Evolutionary conservation across 2,797 vertebrate species (phyloP).

Genomic region (Enteromius viviparus): DNA sequence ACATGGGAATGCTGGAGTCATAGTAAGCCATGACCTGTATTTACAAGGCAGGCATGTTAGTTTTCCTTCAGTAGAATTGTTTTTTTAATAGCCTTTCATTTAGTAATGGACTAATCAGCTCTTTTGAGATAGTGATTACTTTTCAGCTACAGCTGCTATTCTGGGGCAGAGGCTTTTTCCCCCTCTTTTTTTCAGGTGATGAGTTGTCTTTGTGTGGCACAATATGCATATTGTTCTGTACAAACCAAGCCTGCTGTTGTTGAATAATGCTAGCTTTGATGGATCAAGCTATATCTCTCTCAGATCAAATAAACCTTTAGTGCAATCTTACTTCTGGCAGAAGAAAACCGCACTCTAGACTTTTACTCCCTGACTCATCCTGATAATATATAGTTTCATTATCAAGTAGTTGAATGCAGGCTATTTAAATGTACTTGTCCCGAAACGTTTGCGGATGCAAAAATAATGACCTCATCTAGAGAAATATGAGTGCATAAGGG

Average conservation of each 20-base stretch:
- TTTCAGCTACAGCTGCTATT: slow-evolving; percentile 1
- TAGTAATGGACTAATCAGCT: slow-evolving; percentile 2
- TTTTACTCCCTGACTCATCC: slow-evolving; percentile 38
- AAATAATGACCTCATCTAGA: slow-evolving; percentile 20
- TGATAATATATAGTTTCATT: slow-evolving; percentile 24
- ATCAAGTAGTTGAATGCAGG: slow-evolving; percentile 29
- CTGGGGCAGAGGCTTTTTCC: neutral
- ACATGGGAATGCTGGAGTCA: neutral
- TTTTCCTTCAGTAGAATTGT: slow-evolving; percentile 22
- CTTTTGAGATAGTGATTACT: slow-evolving; percentile 22
- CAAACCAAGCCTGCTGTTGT: slow-evolving; percentile 5
- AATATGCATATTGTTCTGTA: slow-evolving; percentile 28
- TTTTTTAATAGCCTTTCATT: neutral
- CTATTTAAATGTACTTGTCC: slow-evolving; percentile 6
- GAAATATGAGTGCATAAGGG: slow-evolving; percentile 19
- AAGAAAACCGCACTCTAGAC: slow-evolving; percentile 24
- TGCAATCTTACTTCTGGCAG: slow-evolving; percentile 20
- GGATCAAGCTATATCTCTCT: slow-evolving; percentile 20
- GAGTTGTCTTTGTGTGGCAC: slow-evolving; percentile 23
- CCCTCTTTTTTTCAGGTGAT: neutral
- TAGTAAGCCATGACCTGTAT: slow-evolving; percentile 4
- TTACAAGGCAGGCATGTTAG: neutral
- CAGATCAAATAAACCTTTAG: slow-evolving; percentile 40
- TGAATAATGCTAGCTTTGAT: slow-evolving; percentile 36
- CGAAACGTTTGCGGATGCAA: slow-evolving; percentile 3